Evolutionary conservation across 2,888 invertebrate species (phyloP), one percentile per base, ranked within the genome.

Genomic region (Lithodes maja): DNA sequence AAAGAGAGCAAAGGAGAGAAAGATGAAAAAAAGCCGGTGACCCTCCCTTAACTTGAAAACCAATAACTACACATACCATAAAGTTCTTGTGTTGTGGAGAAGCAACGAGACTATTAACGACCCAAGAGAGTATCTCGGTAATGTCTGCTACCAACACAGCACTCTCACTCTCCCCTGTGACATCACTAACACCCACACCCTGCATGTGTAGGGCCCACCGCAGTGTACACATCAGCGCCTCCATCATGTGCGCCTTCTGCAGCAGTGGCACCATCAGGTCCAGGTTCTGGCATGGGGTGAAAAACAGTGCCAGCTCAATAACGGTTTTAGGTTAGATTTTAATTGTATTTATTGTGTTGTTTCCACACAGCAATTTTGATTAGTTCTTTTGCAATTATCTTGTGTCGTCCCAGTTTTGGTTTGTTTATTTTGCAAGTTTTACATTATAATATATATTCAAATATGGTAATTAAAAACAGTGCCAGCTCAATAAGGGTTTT

Each of bases 71-170:
- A 88, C 88, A 52, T 5, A 89, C 88, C 88, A 89, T 81, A 53
- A 84, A 89, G 80, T 89, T 82, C 52, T 85, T 89, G 75, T 89
- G 88, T 61, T 84, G 85, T 15, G 80, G 75, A 54, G 88, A 87
- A 7, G 90, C 84, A 49, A 90, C 90, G 33, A 90, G 85, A 68
- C 80, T 82, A 74, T 90, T 87, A 9, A 90, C 77, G 3, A 90
- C 75, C 85, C 87, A 90, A 15, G 87, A 90, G 50, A 90, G 83
- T 49, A 90, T 90, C 61, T 87, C 90, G 3, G 87, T 90, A 33
- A 90, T 82, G 78, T 90, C 90, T 2, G 87, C 80, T 50, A 90
- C 85, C 52, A 90, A 75, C 12, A 90, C 79, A 54, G 85, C 87
- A 77, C 86, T 74, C 83, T 90, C 90, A 17, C 90, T 90, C 83